Conservation (phyloP, 2,113 vertebrate genomes). For the Danionella cerebrum region DNA sequence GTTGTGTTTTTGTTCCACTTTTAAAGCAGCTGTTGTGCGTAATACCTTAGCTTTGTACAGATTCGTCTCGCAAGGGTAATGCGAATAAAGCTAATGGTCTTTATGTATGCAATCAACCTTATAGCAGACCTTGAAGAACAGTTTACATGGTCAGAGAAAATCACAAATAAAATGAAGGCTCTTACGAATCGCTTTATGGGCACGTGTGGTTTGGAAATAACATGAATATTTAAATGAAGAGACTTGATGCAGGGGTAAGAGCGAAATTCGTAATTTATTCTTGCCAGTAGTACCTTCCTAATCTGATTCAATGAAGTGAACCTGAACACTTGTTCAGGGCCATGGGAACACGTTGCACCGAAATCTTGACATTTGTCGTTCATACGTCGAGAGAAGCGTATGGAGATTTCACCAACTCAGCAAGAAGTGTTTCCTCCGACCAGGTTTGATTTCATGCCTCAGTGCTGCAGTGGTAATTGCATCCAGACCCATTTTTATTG, state of each 20-base stretch:
- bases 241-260: constrained; percentile 56
- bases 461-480: constrained; percentile 89
- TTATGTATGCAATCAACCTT: constrained; percentile 23
- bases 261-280: constrained; percentile 39
- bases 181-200: not conserved
- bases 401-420: constrained; percentile 60
- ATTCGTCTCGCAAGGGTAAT: constrained; percentile 30
- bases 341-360: constrained; percentile 60
- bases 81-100: constrained; percentile 30
- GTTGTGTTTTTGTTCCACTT: constrained; percentile 18
- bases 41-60: not conserved
- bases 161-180: not conserved
- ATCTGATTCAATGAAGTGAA: constrained; percentile 58
- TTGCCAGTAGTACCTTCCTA: constrained; percentile 58
- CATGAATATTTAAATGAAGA: no score
- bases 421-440: constrained; percentile 71
- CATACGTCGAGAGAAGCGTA: not conserved
- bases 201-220: no score
- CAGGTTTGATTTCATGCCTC: constrained; percentile 94
- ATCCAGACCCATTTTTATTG: constrained; percentile 93
- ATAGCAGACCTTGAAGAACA: constrained; percentile 1
- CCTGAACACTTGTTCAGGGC: constrained; percentile 58
- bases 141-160: constrained; percentile 1
- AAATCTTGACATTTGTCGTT: constrained; percentile 47
- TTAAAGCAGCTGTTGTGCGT: constrained; percentile 19